Conservation (phyloP, 1,140 invertebrate genomes). For the Acromyrmex echinatior region DNA sequence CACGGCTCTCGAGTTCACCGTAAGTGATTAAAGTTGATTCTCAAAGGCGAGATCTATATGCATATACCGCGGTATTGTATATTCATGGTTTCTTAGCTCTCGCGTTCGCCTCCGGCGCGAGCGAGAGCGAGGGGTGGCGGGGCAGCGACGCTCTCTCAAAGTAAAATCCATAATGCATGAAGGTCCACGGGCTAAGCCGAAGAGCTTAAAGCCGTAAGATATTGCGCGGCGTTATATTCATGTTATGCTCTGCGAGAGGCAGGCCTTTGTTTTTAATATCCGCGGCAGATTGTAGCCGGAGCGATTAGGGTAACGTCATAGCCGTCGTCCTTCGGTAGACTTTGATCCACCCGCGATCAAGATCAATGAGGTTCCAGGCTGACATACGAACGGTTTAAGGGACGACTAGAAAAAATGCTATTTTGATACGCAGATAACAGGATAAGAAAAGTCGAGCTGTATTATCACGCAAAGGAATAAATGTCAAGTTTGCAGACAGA, state of each 20-base stretch:
- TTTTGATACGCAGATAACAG: not conserved
- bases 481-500: not conserved
- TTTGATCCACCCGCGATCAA: constrained; percentile 58
- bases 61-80: constrained; percentile 85
- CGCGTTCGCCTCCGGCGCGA: constrained; percentile 74
- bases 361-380: constrained; percentile 29
- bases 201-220: constrained; percentile 83
- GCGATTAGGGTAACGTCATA: constrained; percentile 71
- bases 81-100: constrained; percentile 86
- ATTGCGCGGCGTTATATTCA: constrained; percentile 86
- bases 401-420: not conserved
- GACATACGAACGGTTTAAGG: constrained; percentile 21
- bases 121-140: constrained; percentile 1
- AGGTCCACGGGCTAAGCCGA: constrained; percentile 82
- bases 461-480: not conserved
- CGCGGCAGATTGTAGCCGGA: constrained; percentile 70
- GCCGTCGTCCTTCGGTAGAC: constrained; percentile 56
- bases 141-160: constrained; percentile 77
- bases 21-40: constrained; percentile 83
- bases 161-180: constrained; percentile 87
- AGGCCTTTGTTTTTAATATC: constrained; percentile 86
- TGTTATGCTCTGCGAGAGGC: constrained; percentile 83
- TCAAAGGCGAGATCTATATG: constrained; percentile 82
- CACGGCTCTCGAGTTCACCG: constrained; percentile 40
- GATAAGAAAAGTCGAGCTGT: not conserved